These are phyloP conservation scores for Alouatta palliata DNA, from an alignment of 2,113 vertebrate species.

Conservation along the genomic window DNA sequence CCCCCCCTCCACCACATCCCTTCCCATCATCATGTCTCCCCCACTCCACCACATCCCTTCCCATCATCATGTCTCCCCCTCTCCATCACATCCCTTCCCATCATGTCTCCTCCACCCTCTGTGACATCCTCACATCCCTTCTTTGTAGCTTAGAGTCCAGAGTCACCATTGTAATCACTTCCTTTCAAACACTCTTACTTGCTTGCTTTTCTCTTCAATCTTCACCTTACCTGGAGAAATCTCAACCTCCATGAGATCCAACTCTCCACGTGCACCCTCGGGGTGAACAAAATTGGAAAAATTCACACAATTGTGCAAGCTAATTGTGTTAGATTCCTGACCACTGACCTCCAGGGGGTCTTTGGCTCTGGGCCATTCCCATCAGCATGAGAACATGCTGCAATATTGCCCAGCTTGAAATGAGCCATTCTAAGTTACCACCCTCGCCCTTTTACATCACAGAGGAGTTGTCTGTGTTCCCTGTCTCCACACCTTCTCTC, in stretches of 20 bases:
- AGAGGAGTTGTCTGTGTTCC: neutral
- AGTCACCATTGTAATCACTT: neutral
- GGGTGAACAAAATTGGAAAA: neutral
- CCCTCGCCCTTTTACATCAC: neutral
- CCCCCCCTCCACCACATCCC: no score
- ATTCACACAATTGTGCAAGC: no score
- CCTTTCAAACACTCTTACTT: neutral
- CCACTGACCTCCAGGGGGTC: no score
- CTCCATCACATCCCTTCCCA: no score
- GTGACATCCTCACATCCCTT: neutral
- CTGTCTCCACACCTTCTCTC: neutral
- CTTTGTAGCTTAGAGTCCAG: neutral
- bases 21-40: neutral
- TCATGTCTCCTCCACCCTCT: no score
- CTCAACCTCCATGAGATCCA: no score
- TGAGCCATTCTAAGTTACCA: no score
- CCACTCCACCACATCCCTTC: no score
- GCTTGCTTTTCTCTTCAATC: neutral
- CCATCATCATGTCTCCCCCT: no score
- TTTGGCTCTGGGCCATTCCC: neutral
- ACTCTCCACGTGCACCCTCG: neutral
- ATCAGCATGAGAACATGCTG: neutral
- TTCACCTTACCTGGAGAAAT: neutral
- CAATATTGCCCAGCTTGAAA: neutral
- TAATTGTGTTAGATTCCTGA: neutral